Evolutionary conservation across 2,888 invertebrate genomes (phyloP), one percentile per base, ranked within the genome.

Genomic region (Sympetrum striolatum): DNA sequence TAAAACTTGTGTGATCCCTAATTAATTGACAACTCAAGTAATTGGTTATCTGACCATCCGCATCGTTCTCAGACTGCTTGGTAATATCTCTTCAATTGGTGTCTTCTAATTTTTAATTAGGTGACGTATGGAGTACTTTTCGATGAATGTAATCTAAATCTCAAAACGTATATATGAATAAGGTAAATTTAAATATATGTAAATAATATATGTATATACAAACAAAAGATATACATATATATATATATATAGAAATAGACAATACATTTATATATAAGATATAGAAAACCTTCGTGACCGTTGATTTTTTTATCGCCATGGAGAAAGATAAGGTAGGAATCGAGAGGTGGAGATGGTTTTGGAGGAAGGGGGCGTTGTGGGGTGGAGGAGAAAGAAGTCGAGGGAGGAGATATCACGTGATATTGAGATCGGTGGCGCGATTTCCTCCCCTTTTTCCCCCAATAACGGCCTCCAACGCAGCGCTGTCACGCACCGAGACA

Each of bases 401-500:
- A 25, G n/a, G 81, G 53, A 48, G 82, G 53, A 58, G 58, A 82
- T 58, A 82, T 82, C 82, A 82, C 82, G 58, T 82, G 82, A 58
- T 58, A 58, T 58, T n/a, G 82, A 82, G 82, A 82, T 82, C 82
- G 58, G 53, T 35, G 53, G 82, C 31, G 31, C 31, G 48, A 44
- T 25, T 58, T 82, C 31, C 31, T 31, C 58, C 82, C 48, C 80
- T 80, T 37, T 37, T 31, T 44, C 10, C 37, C 31, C 82, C 82
- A 35, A 82, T 80, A 80, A 14, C 81, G 48, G 81, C 25, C 81
- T 48, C 15, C 82, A 58, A 82, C 82, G 35, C 82, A 58, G 31
- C 25, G 58, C 58, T 82, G 82, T 82, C 82, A 82, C 58, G 82
- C 82, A 82, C 82, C 58, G 58, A 58, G 82, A 82, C 58, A 58